phyloP scores from a whole-genome alignment of 2,888 invertebrate genomes.

The Conus canariensis region DNA sequence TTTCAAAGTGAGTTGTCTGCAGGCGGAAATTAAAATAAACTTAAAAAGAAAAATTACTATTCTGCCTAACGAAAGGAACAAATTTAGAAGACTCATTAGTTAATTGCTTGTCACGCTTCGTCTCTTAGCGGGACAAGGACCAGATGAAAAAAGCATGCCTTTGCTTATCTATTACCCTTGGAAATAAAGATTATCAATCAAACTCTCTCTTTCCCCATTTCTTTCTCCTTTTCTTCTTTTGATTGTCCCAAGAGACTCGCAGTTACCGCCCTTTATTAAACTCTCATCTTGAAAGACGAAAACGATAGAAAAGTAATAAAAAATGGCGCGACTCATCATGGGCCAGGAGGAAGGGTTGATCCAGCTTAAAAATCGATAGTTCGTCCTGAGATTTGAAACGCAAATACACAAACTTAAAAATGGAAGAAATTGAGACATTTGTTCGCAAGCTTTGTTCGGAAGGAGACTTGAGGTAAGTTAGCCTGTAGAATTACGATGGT shows the following conservation, averaged over 20 bases:
- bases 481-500: neutral
- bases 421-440: constrained; percentile 40
- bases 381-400: neutral
- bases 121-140: no score
- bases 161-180: neutral
- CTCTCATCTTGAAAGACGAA: neutral
- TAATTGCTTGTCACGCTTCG: no score
- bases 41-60: no score
- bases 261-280: neutral
- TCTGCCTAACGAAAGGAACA: no score
- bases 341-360: neutral
- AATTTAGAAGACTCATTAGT: no score
- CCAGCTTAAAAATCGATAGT: neutral
- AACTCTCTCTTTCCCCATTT: neutral
- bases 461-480: constrained; percentile 36
- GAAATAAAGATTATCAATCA: neutral
- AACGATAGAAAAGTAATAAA: constrained; percentile 17
- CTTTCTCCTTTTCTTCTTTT: neutral
- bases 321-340: constrained; percentile 27
- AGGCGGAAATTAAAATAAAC: no score
- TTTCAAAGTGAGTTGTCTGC: no score
- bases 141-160: neutral
- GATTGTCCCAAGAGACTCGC: neutral
- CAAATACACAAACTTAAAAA: neutral
- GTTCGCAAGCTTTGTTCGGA: constrained; percentile 38